Evolutionary conservation across 2,888 invertebrate genomes (phyloP).

Genomic region (Rapana venosa): DNA sequence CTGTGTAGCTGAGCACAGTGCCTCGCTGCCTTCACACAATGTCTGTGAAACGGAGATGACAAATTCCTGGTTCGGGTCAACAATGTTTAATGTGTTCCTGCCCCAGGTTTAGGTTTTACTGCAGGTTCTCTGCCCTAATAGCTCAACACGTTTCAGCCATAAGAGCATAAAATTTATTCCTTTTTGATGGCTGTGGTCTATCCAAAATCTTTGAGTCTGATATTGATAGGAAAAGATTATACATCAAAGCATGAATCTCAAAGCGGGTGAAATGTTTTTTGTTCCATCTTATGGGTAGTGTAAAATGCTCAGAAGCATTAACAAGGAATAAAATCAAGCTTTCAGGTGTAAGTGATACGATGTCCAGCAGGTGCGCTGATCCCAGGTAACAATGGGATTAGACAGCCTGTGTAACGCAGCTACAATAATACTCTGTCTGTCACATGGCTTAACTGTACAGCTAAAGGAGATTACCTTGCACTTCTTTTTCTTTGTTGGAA

Average conservation of each 20-base stretch:
- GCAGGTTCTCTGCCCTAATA: not conserved
- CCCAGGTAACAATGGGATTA: not conserved
- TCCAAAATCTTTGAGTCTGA: not conserved
- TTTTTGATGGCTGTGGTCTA: not conserved
- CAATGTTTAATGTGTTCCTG: conserved; percentile 17
- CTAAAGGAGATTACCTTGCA: not conserved
- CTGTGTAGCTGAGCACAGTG: not conserved
- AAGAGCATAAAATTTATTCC: not conserved
- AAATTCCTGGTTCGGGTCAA: not conserved
- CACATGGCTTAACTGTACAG: not conserved
- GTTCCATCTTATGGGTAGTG: not conserved
- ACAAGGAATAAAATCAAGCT: not conserved
- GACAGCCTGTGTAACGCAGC: not conserved
- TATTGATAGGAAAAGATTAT: not conserved
- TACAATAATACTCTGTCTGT: not conserved
- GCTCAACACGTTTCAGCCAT: no score
- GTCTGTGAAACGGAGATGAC: not conserved
- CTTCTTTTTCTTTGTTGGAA: not conserved
- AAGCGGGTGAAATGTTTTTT: not conserved
- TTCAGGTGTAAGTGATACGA: not conserved
- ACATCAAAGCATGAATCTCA: not conserved
- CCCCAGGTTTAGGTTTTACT: not conserved
- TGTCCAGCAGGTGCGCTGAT: not conserved
- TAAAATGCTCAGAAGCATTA: not conserved
- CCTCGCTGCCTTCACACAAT: not conserved